Evolutionary conservation across 1,140 invertebrate species (phyloP).

Genomic region (Tigriopus japonicus): DNA sequence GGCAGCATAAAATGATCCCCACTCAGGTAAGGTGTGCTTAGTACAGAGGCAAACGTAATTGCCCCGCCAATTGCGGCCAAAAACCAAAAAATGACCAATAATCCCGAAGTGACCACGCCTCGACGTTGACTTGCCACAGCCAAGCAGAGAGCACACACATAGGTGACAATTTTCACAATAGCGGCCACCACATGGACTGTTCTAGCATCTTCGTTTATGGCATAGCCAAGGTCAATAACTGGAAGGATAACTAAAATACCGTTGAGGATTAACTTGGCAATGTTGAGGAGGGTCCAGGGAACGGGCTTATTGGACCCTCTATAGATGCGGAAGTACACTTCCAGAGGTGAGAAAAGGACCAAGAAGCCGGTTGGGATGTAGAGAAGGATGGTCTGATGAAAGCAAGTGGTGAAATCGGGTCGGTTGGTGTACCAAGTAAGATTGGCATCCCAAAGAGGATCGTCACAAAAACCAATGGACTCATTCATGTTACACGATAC

Average conservation of each 20-base stretch:
- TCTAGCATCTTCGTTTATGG: neutral
- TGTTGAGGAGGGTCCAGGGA: neutral
- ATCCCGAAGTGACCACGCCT: neutral
- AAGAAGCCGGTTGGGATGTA: neutral
- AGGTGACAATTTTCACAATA: neutral
- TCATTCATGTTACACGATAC: neutral
- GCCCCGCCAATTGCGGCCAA: neutral
- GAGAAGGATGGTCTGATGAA: neutral
- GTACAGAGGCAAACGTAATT: neutral
- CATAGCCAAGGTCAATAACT: neutral
- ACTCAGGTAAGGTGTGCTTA: neutral
- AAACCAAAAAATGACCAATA: neutral
- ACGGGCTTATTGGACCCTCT: neutral
- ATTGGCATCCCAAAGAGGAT: constrained; percentile 1
- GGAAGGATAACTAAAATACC: neutral
- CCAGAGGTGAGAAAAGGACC: neutral
- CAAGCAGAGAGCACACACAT: neutral
- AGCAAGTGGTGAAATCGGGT: constrained; percentile 4
- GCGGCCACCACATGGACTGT: neutral
- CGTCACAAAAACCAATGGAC: neutral
- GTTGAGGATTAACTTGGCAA: neutral
- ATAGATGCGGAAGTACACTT: neutral
- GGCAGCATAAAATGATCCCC: neutral
- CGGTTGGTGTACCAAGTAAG: neutral
- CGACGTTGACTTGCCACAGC: neutral